Percentiles rank a stretch among this genome's conserved stretches.
These are phyloP conservation scores for Sebastolobus altivelis DNA, from an alignment of 2,797 vertebrate species.

Conservation along the genomic window DNA sequence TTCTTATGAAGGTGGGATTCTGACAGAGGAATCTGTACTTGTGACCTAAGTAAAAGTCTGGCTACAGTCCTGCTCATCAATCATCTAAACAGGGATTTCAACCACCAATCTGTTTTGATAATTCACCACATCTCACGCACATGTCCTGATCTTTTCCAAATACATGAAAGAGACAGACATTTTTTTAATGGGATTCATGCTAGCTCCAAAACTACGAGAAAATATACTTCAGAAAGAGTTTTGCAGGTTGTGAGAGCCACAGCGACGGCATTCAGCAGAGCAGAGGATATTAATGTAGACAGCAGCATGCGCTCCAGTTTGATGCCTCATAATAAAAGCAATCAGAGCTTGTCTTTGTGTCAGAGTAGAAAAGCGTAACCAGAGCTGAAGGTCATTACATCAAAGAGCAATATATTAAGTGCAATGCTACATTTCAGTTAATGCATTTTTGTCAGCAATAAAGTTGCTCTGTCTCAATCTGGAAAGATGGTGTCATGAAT, in stretches of 20 bases:
- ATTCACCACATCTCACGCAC: neutral
- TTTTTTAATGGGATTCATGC: neutral
- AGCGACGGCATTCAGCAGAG: neutral
- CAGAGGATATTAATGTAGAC: neutral
- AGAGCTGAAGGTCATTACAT: conserved; percentile 9
- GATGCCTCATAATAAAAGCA: conserved; percentile 5
- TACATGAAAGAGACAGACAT: too few species aligned
- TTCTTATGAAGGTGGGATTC: too few species aligned
- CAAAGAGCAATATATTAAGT: neutral
- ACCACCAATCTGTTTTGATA: neutral
- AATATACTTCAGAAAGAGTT: too few species aligned
- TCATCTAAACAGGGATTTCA: too few species aligned
- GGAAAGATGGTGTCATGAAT: neutral
- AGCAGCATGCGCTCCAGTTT: neutral
- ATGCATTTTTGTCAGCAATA: conserved; percentile 11
- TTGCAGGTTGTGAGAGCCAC: neutral
- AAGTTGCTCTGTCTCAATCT: neutral
- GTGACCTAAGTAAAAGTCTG: too few species aligned
- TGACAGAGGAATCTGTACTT: too few species aligned
- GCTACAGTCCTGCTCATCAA: too few species aligned
- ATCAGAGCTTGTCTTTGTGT: neutral
- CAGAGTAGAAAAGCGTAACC: neutral
- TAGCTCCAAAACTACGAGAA: neutral
- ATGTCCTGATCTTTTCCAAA: neutral
- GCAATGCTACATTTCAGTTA: neutral